A percentile compares a stretch with the other conserved stretches of the same genome.
Conservation (phyloP, 1,140 invertebrate genomes). For the Sarcophaga peregrina region DNA sequence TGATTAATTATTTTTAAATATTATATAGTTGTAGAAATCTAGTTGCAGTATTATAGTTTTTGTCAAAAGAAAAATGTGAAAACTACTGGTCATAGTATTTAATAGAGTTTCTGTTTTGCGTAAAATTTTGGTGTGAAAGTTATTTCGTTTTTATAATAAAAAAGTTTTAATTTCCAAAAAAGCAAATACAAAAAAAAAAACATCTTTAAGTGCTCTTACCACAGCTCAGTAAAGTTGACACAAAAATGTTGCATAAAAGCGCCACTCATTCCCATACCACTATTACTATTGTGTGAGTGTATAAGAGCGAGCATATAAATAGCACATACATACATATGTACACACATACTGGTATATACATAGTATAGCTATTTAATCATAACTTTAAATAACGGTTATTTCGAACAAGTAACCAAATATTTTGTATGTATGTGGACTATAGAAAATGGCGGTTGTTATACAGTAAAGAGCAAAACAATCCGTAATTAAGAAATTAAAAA, state of each 20-base stretch:
- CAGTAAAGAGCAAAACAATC: background rate
- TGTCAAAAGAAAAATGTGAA: background rate
- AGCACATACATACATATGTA: background rate
- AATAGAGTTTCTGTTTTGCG: background rate
- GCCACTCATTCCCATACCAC: no score
- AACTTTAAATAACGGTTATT: constrained; percentile 11
- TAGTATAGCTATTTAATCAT: background rate
- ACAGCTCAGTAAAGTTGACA: background rate
- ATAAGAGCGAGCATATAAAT: no score
- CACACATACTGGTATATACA: background rate
- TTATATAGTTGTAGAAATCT: no score
- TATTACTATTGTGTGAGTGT: no score
- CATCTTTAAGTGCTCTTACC: background rate
- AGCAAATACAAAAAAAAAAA: background rate
- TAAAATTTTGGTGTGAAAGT: background rate
- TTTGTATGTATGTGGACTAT: background rate
- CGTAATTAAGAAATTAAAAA: background rate
- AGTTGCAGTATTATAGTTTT: no score
- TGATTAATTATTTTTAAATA: no score
- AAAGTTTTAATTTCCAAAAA: background rate
- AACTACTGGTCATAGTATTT: constrained; percentile 4
- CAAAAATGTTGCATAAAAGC: background rate
- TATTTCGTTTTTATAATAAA: background rate
- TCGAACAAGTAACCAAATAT: no score
- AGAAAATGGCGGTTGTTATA: background rate